These are phyloP conservation scores for Mareca penelope DNA, from an alignment of 2,797 vertebrate species.

Conservation along the genomic window DNA sequence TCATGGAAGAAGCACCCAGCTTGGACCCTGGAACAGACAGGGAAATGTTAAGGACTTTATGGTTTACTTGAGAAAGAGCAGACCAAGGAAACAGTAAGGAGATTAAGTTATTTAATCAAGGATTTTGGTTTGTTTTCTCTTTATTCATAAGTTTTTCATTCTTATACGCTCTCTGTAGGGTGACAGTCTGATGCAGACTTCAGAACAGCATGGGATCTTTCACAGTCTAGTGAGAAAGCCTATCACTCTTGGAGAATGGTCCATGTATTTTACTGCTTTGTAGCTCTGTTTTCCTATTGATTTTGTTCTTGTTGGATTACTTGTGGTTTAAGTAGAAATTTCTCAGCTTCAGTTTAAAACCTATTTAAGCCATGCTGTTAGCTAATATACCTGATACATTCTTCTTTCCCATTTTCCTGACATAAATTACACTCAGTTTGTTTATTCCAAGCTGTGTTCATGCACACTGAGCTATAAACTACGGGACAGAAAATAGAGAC, in stretches of 20 bases:
- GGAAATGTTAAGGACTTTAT: neutral
- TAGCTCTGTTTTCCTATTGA: constrained; percentile 20
- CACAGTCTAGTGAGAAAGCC: neutral
- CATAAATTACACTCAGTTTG: neutral
- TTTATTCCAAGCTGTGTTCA: neutral
- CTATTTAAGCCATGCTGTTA: constrained; percentile 19
- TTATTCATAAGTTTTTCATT: neutral
- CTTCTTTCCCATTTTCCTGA: neutral
- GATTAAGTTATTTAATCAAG: neutral
- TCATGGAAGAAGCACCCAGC: neutral
- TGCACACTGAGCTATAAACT: neutral
- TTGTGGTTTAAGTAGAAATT: constrained; percentile 9
- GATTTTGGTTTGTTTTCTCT: neutral
- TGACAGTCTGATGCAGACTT: neutral
- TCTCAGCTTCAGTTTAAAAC: constrained; percentile 5
- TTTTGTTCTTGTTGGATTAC: constrained; percentile 11
- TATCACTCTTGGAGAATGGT: neutral
- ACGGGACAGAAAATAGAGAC: neutral
- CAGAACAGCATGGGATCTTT: neutral
- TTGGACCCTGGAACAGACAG: neutral
- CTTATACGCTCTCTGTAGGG: neutral
- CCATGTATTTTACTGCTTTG: constrained; percentile 10
- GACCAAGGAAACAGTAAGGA: neutral
- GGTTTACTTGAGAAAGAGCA: neutral
- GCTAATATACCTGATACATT: neutral